Evolutionary conservation across 2,888 invertebrate species (phyloP).

Genomic region (Tiphia femorata): DNA sequence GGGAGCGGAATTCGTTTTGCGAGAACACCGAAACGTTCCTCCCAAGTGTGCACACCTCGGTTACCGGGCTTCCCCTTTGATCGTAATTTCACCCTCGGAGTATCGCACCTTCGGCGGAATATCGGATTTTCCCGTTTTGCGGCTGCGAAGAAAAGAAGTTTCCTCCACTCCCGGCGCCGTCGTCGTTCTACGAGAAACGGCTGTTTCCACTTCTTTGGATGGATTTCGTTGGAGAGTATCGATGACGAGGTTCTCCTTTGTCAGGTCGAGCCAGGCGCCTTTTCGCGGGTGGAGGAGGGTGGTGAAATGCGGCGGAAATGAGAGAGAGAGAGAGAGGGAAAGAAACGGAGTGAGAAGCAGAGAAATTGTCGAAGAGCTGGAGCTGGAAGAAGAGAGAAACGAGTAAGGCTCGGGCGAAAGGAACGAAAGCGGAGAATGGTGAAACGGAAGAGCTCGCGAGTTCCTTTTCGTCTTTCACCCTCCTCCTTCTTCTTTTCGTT

Average conservation of each 20-base stretch:
- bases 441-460: background rate
- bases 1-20: no score
- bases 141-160: slow-evolving; percentile 16
- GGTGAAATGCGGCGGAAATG: background rate
- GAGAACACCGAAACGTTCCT: background rate
- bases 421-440: background rate
- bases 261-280: slow-evolving; percentile 5
- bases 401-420: background rate
- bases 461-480: slow-evolving; percentile 12
- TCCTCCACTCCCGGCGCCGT: slow-evolving; percentile 18
- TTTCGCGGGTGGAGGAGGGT: slow-evolving; percentile 17
- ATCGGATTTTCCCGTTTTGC: slow-evolving; percentile 35
- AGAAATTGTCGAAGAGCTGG: background rate
- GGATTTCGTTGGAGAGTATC: slow-evolving; percentile 39
- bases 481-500: background rate
- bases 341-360: background rate
- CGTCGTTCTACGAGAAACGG: slow-evolving; percentile 40
- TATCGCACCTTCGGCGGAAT: slow-evolving; percentile 30
- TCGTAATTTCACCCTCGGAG: slow-evolving; percentile 32
- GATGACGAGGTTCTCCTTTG: slow-evolving; percentile 29
- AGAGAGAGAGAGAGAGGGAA: slow-evolving; percentile 7
- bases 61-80: slow-evolving; percentile 18
- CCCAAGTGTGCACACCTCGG: slow-evolving; percentile 10
- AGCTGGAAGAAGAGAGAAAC: background rate
- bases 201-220: slow-evolving; percentile 33